These are phyloP conservation scores for Octodonta nipae DNA, from an alignment of 2,888 invertebrate species.

Conservation along the genomic window DNA sequence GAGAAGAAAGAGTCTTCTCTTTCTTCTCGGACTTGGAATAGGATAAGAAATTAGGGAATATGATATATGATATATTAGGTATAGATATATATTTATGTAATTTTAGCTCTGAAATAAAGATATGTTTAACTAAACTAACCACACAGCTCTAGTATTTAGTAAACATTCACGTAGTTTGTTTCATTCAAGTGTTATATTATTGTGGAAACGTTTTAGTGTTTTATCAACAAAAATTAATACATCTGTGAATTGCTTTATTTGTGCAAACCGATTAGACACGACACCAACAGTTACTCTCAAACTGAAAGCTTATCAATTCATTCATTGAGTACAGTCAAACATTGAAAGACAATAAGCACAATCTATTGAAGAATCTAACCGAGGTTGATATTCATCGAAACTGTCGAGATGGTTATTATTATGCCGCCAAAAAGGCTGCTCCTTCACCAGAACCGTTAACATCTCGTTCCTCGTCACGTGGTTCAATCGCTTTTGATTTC, in stretches of 20 bases:
- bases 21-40: no score
- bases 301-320: background rate
- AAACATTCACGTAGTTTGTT: background rate
- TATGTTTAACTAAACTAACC: no score
- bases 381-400: constrained; percentile 3
- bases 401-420: constrained; percentile 3
- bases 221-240: constrained; percentile 4
- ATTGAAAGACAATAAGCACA: constrained; percentile 3
- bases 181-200: background rate
- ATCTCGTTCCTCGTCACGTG: constrained; percentile 3
- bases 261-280: constrained; percentile 2
- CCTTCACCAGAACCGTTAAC: background rate
- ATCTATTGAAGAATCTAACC: background rate
- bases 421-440: background rate
- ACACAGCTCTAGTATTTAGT: constrained; percentile 1
- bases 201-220: background rate
- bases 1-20: no score
- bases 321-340: constrained; percentile 1
- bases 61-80: no score
- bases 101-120: no score
- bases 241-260: constrained; percentile 3
- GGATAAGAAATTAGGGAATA: no score
- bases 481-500: background rate
- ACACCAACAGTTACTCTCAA: background rate
- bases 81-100: no score